Base-by-base conservation (phyloP, 2,797 vertebrate species). In the Falco concolor region DNA sequence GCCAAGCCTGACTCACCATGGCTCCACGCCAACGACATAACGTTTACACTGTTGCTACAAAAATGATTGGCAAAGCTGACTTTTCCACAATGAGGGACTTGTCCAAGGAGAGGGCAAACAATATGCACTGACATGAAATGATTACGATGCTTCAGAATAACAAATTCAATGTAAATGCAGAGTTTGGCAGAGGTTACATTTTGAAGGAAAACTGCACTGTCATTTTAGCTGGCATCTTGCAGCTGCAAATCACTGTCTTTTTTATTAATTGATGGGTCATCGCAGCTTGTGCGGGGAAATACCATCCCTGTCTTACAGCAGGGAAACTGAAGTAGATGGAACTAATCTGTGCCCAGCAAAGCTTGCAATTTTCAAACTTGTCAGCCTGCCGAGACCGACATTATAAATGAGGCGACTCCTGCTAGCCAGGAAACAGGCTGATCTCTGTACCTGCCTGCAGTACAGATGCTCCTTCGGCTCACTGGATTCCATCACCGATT, bases 361-460 rank as follows among this genome's bases (percentile, higher is more conserved):
- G 34, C 47, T 53, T 28, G 36, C 12, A 4, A 20, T 38, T 72
- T 21, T 56, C 28, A 12, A 20, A 52, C 68, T 21, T 8, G 32
- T 50, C 19, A 24, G 42, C 50, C 45, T 50, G 80, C 45, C 17
- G 12, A 38, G 60, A 20, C 59, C 4, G 22, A 54, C 47, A 40
- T 0, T 0, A 3, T 12, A 30, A 75, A 42, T 0, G 24, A 63
- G 19, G 9, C 0, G 7, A 30, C 64, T 30, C 2, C 2, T 18
- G 45, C 67, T 30, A 4, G 12, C 28, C 0, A 1, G 44, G 57
- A 25, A 89, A 49, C 6, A 4, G 0, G 13, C 1, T 40, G 30
- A 47, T 65, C 72, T 68, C 13, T 27, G 80, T 23, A 42, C 25
- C 70, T n/a, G 59, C 47, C 74, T 12, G 67, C 64, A 36, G 18